Evolutionary conservation across 2,888 invertebrate genomes (phyloP), one percentile per base, ranked within the genome.

Genomic region (Erebia epiphron): DNA sequence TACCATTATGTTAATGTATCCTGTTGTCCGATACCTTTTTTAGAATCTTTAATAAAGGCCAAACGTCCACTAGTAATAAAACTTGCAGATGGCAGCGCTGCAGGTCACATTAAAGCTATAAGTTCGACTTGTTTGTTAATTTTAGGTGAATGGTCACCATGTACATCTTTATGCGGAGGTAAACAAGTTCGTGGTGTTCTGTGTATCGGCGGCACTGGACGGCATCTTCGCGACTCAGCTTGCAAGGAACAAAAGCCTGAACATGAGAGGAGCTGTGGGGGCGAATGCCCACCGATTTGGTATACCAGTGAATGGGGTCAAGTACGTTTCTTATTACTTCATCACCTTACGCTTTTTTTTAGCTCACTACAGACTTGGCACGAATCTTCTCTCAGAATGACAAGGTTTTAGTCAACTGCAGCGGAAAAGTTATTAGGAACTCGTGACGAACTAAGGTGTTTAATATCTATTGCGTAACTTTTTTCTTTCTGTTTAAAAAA

Each of bases 261-360:
- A n/a, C 89, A 90, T 0, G 94, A 95, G 79, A 94, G 95, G 79
- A 88, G 93, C 43, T 98, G 98, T 91, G 82, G 89, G 75, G 74
- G 82, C 76, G 81, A 88, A 5, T 97, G 97, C 81, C 86, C 88
- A 0, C 93, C 96, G 0, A 92, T 94, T 75, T 97, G 97, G 97
- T 96, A 95, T 83, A 94, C 93, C 73, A 96, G 96, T 57, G 96
- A 96, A 75, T 97, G 97, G 97, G 92, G 94, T 46, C 93, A 95
- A 94, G 96, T 66, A 14, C 1, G 54, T 46, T 8, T 49, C 49
- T 26, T 21, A 7, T 50, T 50, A 18, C 7, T 35, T 35, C 35
- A 35, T 35, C 35, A 35, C 0, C 7, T 35, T 35, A 35, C 0
- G 7, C 35, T 7, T 35, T 5, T n/a, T 35, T 35, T 35, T 7